Evolutionary conservation across 1,140 invertebrate species (phyloP), one percentile per base, ranked within the genome.

Genomic region (Dendroctonus valens): DNA sequence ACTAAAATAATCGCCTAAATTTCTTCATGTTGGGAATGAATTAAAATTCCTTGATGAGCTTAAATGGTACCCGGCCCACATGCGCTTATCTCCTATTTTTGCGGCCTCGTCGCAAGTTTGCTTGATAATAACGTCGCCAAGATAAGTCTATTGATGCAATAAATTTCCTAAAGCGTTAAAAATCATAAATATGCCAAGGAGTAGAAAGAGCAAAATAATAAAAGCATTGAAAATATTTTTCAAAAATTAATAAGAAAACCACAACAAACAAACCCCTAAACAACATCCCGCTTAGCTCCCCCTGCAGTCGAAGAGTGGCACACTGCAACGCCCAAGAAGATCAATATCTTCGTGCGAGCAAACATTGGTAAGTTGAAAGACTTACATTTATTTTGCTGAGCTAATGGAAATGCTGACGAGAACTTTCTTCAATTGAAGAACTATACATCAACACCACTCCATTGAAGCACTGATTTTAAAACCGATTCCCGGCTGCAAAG

Each of bases 401-500:
- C 11, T n/a, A n/a, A 48, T 14, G 14, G 5, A 48, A 48, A 48
- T 48, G 14, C 14, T 14, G 11, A 8, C 46, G 46, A 48, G 11
- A 11, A 48, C 46, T 14, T 48, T 48, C 46, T 48, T 48, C 11
- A 7, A 14, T 14, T 48, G 46, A 14, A 48, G 46, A 48, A 48
- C 46, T 48, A 48, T 14, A 14, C 11, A 48, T 48, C 46, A 48
- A 48, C 46, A 48, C 46, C 14, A 48, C 46, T 14, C 46, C 46
- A 14, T 8, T 48, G 46, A 48, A 11, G 11, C 46, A 48, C 14
- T 14, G 46, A 48, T 14, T 48, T 48, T 14, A 48, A 48, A 14
- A n/a, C 46, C 11, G 14, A 48, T n/a, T n/a, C 46, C 14, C 11
- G 14, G 11, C 14, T n/a, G 7, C 46, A n/a, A 14, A 5, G 11